These are phyloP conservation scores for Doryteuthis pealeii DNA, from an alignment of 1,140 invertebrate species.

Conservation along the genomic window DNA sequence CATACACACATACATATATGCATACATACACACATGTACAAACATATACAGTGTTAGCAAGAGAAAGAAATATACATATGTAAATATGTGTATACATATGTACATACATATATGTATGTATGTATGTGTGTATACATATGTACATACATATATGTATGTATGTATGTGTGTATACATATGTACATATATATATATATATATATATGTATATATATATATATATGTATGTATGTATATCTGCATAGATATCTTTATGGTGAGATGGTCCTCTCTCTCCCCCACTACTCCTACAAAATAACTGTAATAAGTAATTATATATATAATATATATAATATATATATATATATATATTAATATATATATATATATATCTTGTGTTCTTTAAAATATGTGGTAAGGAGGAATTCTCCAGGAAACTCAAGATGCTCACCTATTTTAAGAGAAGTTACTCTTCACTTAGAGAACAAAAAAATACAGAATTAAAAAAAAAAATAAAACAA, in stretches of 20 bases:
- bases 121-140: background rate
- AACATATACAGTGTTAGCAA: background rate
- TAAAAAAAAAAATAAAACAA: too few relatives aligned
- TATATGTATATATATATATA: background rate
- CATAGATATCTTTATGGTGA: background rate
- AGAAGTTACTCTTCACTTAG: too few relatives aligned
- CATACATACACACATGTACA: background rate
- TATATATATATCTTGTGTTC: too few relatives aligned
- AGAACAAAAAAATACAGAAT: too few relatives aligned
- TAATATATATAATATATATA: too few relatives aligned
- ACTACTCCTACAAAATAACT: too few relatives aligned
- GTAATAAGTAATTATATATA: too few relatives aligned
- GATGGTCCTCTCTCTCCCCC: too few relatives aligned
- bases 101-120: background rate
- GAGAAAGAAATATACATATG: background rate
- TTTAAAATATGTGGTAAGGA: too few relatives aligned
- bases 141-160: background rate
- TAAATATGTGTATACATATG: background rate
- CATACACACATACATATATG: background rate
- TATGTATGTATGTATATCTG: background rate
- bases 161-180: background rate
- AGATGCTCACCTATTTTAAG: too few relatives aligned
- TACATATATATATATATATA: background rate
- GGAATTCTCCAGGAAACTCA: too few relatives aligned
- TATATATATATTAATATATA: too few relatives aligned